A percentile compares a stretch with the other conserved stretches of the same genome.
phyloP scores from a whole-genome alignment of 2,888 invertebrate genomes.

The Aspidiotus rigidus region DNA sequence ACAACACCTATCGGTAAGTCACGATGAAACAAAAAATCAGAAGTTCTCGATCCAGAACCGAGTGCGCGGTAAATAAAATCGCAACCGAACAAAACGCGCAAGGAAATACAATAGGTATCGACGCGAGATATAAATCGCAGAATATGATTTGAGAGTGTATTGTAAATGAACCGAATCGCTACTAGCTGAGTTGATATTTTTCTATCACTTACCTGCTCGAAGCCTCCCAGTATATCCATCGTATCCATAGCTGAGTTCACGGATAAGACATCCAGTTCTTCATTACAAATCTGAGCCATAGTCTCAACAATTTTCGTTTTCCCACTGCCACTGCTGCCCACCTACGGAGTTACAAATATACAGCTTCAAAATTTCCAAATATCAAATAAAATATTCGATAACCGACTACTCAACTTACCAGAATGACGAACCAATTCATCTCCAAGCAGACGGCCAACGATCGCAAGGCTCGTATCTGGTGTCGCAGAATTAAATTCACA shows the following conservation, averaged over 20 bases:
- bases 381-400: not conserved
- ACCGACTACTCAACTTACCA: conserved; percentile 51
- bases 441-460: conserved; percentile 75
- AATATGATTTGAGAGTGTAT: too few species aligned
- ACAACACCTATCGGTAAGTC: too few species aligned
- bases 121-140: too few species aligned
- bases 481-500: conserved; percentile 46
- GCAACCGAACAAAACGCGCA: too few species aligned
- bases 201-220: conserved; percentile 70
- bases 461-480: conserved; percentile 60
- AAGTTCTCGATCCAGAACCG: too few species aligned
- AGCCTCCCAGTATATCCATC: conserved; percentile 88
- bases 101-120: too few species aligned
- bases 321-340: conserved; percentile 66
- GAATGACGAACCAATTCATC: conserved; percentile 85
- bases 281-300: conserved; percentile 65
- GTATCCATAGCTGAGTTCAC: conserved; percentile 91
- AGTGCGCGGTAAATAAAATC: too few species aligned
- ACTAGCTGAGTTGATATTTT: not conserved
- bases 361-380: not conserved
- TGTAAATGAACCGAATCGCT: too few species aligned
- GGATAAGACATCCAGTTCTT: conserved; percentile 62
- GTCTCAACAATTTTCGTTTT: conserved; percentile 70
- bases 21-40: too few species aligned
- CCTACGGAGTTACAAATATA: conserved; percentile 44